These are phyloP conservation scores for Chelon labrosus DNA, from an alignment of 2,797 vertebrate genomes.

Conservation along the genomic window DNA sequence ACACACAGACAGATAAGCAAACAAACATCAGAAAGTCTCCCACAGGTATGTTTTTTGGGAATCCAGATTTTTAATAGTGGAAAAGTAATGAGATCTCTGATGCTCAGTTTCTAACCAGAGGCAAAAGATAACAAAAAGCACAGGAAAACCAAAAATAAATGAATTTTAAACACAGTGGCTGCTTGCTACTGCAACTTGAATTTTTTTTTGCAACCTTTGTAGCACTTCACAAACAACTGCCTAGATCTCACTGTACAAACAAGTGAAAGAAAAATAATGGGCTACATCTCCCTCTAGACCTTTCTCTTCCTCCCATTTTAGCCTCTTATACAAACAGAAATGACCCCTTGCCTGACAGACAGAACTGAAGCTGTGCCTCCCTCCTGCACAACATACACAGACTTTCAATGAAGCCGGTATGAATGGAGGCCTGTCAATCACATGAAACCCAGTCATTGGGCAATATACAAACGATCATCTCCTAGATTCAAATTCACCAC, in stretches of 20 bases:
- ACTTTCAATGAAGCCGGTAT: constrained; percentile 60
- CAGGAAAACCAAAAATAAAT: not conserved
- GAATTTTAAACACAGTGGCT: not conserved
- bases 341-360: constrained; percentile 57
- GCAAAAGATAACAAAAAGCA: constrained; percentile 4
- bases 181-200: not conserved
- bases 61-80: not conserved
- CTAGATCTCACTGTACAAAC: constrained; percentile 33
- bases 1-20: not conserved
- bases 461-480: constrained; percentile 74
- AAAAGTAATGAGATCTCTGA: not conserved
- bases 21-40: not conserved
- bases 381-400: constrained; percentile 61
- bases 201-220: constrained; percentile 1
- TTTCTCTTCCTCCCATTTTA: constrained; percentile 47
- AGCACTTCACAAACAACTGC: constrained; percentile 26
- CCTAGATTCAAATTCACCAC: constrained; percentile 54
- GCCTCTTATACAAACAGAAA: constrained; percentile 55
- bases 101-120: not conserved
- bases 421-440: constrained; percentile 75
- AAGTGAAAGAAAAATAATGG: constrained; percentile 31
- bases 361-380: constrained; percentile 61
- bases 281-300: constrained; percentile 25
- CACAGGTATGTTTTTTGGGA: not conserved
- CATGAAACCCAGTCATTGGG: constrained; percentile 59